Conservation (phyloP, 2,797 vertebrate genomes). For the Poecilia velifera region DNA sequence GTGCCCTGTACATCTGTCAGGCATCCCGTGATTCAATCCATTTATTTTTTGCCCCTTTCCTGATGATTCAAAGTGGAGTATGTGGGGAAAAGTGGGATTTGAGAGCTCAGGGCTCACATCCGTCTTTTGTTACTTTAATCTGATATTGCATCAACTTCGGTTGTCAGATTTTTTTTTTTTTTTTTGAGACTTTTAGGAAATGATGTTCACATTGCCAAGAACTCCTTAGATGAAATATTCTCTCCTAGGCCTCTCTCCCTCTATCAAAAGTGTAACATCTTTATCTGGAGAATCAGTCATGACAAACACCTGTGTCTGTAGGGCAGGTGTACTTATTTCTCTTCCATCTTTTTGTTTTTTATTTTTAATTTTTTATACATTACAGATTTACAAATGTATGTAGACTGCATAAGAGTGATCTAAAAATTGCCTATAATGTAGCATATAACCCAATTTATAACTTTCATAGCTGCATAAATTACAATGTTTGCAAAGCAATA, state of each 20-base stretch:
- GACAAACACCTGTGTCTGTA: slow-evolving; percentile 11
- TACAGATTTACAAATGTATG: neutral
- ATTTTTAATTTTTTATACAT: neutral
- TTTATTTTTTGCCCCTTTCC: slow-evolving; percentile 38
- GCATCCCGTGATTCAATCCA: slow-evolving; percentile 59
- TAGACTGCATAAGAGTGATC: neutral
- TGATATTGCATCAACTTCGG: slow-evolving; percentile 24
- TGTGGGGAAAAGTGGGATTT: slow-evolving; percentile 25
- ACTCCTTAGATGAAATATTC: slow-evolving; percentile 26
- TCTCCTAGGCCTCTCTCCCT: slow-evolving; percentile 12
- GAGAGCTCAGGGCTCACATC: slow-evolving; percentile 49
- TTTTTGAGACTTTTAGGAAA: slow-evolving; percentile 22
- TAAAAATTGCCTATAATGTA: neutral
- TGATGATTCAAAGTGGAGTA: slow-evolving; percentile 37
- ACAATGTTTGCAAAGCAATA: neutral
- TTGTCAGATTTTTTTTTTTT: slow-evolving; percentile 31
- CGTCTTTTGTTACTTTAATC: slow-evolving; percentile 42
- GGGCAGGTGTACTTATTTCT: neutral
- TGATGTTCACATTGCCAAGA: slow-evolving; percentile 22
- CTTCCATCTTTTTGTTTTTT: neutral
- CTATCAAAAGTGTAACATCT: slow-evolving; percentile 17
- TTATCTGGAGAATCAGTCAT: slow-evolving; percentile 7
- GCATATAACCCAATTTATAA: neutral
- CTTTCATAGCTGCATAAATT: neutral
- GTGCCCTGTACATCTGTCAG: slow-evolving; percentile 66